Conservation (phyloP, 2,797 vertebrate genomes). For the Spinus pinus region DNA sequence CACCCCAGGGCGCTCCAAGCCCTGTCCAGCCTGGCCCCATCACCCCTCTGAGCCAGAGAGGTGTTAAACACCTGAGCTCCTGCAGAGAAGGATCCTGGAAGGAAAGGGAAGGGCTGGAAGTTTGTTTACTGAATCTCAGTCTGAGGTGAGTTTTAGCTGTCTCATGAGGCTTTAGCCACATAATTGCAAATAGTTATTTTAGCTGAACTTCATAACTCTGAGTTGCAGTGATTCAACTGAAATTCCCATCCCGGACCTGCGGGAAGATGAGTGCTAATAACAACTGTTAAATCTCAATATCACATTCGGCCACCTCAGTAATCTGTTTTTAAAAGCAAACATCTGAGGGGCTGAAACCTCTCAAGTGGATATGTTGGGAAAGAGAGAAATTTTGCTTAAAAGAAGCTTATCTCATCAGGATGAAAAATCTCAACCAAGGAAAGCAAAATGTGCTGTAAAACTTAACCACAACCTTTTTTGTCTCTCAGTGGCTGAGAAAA, state of each 20-base stretch:
- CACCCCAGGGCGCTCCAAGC: not conserved
- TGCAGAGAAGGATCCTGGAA: not conserved
- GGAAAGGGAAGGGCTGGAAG: not conserved
- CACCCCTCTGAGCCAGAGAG: not conserved
- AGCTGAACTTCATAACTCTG: not conserved
- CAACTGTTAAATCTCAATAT: not conserved
- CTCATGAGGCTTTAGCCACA: not conserved
- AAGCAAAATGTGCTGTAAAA: not conserved
- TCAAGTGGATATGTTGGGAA: not conserved
- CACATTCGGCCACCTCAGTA: not conserved
- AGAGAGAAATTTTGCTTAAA: not conserved
- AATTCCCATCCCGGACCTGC: not conserved
- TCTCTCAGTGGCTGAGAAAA: not conserved
- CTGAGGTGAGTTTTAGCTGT: not conserved
- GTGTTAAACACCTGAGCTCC: not conserved
- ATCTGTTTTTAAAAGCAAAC: conserved; percentile 3
- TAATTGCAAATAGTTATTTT: conserved; percentile 22
- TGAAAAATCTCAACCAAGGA: not conserved
- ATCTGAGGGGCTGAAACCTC: conserved; percentile 5
- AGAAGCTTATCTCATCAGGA: not conserved
- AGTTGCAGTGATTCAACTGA: not conserved
- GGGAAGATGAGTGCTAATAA: not conserved
- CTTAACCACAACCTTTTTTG: not conserved
- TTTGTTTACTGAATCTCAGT: not conserved
- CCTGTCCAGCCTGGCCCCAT: not conserved